phyloP scores from a whole-genome alignment of 2,888 invertebrate species.

The Epinotia ramella region DNA sequence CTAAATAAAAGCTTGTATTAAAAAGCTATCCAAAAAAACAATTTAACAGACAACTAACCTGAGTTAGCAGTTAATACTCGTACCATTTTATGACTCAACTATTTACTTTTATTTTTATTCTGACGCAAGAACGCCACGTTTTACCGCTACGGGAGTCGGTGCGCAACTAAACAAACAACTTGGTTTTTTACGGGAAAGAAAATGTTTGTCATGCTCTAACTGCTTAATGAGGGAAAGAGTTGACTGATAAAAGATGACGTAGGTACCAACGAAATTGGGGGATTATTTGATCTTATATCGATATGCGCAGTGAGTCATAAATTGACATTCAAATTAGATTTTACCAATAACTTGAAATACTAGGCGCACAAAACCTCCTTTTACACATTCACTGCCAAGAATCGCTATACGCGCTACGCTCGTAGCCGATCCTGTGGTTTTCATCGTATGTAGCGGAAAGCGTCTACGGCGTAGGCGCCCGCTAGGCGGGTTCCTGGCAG shows the following conservation, averaged over 20 bases:
- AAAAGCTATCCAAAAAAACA: neutral
- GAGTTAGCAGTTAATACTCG: neutral
- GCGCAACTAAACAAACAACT: conserved; percentile 3
- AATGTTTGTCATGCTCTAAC: neutral
- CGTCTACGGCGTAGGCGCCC: too few relatives aligned
- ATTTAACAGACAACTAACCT: neutral
- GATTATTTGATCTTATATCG: neutral
- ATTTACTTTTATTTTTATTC: neutral
- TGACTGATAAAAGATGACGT: neutral
- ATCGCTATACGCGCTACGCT: too few relatives aligned
- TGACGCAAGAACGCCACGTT: neutral
- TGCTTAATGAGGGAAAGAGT: neutral
- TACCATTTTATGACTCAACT: neutral
- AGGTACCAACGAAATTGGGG: neutral
- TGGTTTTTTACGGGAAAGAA: neutral
- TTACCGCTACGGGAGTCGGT: neutral
- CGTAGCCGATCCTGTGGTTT: too few relatives aligned
- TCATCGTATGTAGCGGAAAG: too few relatives aligned
- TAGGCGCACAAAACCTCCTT: too few relatives aligned
- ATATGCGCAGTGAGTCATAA: too few relatives aligned
- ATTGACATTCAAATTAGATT: too few relatives aligned
- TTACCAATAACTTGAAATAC: neutral
- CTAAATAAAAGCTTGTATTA: too few relatives aligned
- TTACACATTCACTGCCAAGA: too few relatives aligned
- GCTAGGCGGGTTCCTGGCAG: too few relatives aligned